Evolutionary conservation across 2,797 vertebrate genomes (phyloP).

Genomic region (Antrozous pallidus): DNA sequence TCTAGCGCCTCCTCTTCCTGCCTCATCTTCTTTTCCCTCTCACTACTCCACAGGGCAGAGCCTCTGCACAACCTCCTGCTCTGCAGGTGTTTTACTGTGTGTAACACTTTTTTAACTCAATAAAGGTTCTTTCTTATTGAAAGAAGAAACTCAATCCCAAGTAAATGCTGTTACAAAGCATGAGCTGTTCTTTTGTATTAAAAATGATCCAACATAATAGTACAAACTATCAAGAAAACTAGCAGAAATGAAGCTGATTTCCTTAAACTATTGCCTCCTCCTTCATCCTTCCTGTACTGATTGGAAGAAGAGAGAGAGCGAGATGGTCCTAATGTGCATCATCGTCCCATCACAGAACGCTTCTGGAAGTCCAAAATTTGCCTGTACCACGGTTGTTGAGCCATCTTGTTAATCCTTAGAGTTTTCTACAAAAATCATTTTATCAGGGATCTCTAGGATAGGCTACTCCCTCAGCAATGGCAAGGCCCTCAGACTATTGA

Average conservation of each 20-base stretch:
- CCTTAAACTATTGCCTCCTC: neutral
- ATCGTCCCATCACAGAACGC: neutral
- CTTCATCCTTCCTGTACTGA: neutral
- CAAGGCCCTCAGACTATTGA: neutral
- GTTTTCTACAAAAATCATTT: neutral
- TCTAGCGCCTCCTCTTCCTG: accelerated
- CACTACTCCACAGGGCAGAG: neutral
- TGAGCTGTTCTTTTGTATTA: neutral
- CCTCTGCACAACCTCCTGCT: neutral
- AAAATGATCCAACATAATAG: neutral
- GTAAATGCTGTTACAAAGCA: neutral
- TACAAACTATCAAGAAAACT: neutral
- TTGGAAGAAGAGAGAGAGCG: neutral
- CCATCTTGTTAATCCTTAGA: neutral
- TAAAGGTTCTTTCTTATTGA: neutral
- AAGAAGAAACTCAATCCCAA: neutral
- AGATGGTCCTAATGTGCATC: neutral
- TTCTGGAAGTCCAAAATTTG: neutral
- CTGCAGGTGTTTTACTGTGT: neutral
- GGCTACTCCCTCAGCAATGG: neutral
- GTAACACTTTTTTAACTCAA: neutral
- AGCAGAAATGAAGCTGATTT: neutral
- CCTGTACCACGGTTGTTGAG: neutral
- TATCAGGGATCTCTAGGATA: neutral
- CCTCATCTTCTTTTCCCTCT: neutral